These are phyloP conservation scores for Hipparchia sbordonii DNA, from an alignment of 2,888 invertebrate species.

Conservation along the genomic window DNA sequence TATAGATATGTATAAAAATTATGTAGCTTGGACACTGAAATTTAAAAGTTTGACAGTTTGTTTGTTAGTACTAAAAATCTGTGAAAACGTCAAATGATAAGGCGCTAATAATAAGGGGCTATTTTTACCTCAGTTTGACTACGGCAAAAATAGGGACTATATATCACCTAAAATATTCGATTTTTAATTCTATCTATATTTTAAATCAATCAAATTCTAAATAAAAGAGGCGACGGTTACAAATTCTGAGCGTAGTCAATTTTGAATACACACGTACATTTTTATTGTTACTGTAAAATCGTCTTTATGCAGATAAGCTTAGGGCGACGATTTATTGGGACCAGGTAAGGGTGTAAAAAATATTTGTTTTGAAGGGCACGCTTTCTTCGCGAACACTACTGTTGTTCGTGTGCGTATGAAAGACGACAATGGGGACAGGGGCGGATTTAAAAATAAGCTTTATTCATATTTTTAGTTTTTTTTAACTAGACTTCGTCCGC, in stretches of 20 bases:
- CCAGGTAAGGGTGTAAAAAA: conserved; percentile 57
- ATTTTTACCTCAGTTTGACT: too few relatives aligned
- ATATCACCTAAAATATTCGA: too few relatives aligned
- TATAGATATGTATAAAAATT: too few relatives aligned
- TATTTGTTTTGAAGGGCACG: conserved; percentile 69
- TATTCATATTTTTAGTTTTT: not conserved
- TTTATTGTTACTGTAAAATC: conserved; percentile 51
- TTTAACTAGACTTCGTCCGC: not conserved
- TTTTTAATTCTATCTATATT: too few relatives aligned
- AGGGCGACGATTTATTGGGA: conserved; percentile 45
- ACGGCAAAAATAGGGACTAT: too few relatives aligned
- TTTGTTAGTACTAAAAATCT: too few relatives aligned
- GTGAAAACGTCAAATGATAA: too few relatives aligned
- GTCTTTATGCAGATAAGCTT: conserved; percentile 47
- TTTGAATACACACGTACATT: conserved; percentile 46
- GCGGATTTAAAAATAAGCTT: conserved; percentile 45
- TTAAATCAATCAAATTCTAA: not conserved
- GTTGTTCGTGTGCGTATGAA: conserved; percentile 68
- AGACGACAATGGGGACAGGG: conserved; percentile 63
- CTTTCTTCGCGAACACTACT: conserved; percentile 74
- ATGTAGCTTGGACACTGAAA: too few relatives aligned
- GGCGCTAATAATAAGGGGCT: too few relatives aligned
- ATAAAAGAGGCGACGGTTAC: conserved; percentile 52
- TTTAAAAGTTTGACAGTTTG: too few relatives aligned
- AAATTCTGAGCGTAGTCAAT: conserved; percentile 44